A percentile compares a stretch with the other conserved stretches of the same genome.
These are phyloP conservation scores for Drosophila punjabiensis DNA, from an alignment of 1,140 invertebrate genomes.

Conservation along the genomic window DNA sequence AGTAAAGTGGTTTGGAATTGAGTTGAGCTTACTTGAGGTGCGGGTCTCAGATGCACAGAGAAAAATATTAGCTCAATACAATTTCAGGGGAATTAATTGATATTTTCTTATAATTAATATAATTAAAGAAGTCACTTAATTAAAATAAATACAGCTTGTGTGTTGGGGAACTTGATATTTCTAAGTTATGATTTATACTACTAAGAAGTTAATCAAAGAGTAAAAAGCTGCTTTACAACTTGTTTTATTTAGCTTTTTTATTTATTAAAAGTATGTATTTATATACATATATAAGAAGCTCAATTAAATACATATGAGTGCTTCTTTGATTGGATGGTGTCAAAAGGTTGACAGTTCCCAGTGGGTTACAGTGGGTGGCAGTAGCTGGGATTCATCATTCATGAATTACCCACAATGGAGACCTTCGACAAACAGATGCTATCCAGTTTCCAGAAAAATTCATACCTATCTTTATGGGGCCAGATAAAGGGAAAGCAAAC, in stretches of 20 bases:
- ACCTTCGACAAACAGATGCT: neutral
- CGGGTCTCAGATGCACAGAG: neutral
- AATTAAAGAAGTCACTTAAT: neutral
- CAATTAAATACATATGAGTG: slow-evolving; percentile 26
- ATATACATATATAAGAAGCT: too few species aligned
- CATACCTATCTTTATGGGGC: slow-evolving; percentile 33
- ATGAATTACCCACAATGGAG: neutral
- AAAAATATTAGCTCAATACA: neutral
- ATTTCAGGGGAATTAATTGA: neutral
- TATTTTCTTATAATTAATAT: neutral
- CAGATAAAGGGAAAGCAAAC: slow-evolving; percentile 50
- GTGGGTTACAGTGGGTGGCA: neutral
- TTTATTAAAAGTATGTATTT: neutral
- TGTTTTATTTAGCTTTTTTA: neutral
- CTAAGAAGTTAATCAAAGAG: neutral
- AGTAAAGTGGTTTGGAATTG: slow-evolving; percentile 16
- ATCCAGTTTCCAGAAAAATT: slow-evolving; percentile 11
- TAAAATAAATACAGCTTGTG: neutral
- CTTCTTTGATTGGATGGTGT: slow-evolving; percentile 13
- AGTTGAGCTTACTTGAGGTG: slow-evolving; percentile 5
- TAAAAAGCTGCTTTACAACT: neutral
- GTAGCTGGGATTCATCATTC: neutral
- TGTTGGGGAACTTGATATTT: neutral
- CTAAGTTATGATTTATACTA: neutral
- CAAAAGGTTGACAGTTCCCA: slow-evolving; percentile 21